Evolutionary conservation across 2,797 vertebrate species (phyloP), one percentile per base, ranked within the genome.

Genomic region (Craterocephalus amniculus): DNA sequence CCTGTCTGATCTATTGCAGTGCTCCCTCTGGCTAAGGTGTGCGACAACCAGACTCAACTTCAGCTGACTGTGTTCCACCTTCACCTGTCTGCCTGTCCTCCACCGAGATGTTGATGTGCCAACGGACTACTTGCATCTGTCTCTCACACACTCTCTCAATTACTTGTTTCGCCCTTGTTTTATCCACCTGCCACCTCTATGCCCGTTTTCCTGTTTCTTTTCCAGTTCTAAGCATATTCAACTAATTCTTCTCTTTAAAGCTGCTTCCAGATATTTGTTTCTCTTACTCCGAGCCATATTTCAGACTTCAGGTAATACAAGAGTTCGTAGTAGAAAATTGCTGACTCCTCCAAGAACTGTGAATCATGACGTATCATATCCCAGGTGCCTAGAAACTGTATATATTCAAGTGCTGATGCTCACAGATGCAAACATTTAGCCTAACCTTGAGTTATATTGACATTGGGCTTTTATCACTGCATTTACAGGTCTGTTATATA

Each of bases 61-160:
- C 51, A 61, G 51, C 27, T 58, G 63, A 78, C 67, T 79, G 57
- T 43, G 59, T 35, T 79, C 60, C 9, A 16, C 72, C 61, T 76
- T 77, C 68, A 87, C 67, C 79, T 81, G 71, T 87, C 80, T 77
- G 58, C 49, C 52, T 22, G 58, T 80, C 70, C 49, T 76, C 71
- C 35, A 0, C 64, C 52, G 32, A 70, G 67, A 82, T 22, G 0
- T 61, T 79, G 84, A 87, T 74, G 61, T 72, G 69, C 71, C 79
- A 75, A 74, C 71, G 64, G 67, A 71, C 32, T 51, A 27, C 49
- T 52, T 66, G 48, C 52, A 57, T 72, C 70, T 67, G 79, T 71
- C 70, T 74, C 54, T 79, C 55, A 72, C 2, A 1, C 57, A 4
- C 14, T n/a, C 35, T 57, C 38, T 48, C 14, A 0, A 59, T 63